A percentile compares a stretch with the other conserved stretches of the same genome.
Evolutionary conservation across 1,140 invertebrate genomes (phyloP).

Genomic region (Anoplophora glabripennis): DNA sequence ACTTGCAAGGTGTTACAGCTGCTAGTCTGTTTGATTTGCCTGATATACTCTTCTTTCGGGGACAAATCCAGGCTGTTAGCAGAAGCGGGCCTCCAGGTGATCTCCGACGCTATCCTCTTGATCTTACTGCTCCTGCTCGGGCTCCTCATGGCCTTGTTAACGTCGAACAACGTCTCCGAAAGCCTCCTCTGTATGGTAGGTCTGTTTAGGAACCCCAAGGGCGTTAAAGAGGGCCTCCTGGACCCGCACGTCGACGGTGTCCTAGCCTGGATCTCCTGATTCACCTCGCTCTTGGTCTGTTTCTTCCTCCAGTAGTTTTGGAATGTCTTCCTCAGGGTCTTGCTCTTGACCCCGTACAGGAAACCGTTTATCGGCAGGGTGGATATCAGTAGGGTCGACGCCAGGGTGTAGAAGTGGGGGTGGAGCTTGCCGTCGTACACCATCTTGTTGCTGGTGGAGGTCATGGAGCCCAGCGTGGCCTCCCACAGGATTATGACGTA

Average conservation of each 20-base stretch:
- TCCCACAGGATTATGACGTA: conserved; percentile 72
- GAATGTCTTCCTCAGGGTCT: conserved; percentile 66
- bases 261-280: conserved; percentile 73
- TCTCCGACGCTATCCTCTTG: conserved; percentile 50
- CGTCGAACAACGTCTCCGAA: conserved; percentile 63
- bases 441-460: neutral
- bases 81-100: conserved; percentile 46
- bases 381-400: conserved; percentile 62
- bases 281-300: conserved; percentile 73
- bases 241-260: conserved; percentile 74
- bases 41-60: conserved; percentile 25
- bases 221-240: conserved; percentile 66
- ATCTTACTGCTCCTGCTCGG: conserved; percentile 46
- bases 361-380: conserved; percentile 72
- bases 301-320: conserved; percentile 78
- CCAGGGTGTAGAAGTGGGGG: conserved; percentile 56
- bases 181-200: conserved; percentile 60
- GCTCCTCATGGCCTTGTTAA: conserved; percentile 41
- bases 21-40: conserved; percentile 29
- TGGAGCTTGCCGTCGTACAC: conserved; percentile 32
- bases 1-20: conserved; percentile 52
- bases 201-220: conserved; percentile 60
- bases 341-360: conserved; percentile 74
- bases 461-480: conserved; percentile 42
- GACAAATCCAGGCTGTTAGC: conserved; percentile 37